phyloP scores from a whole-genome alignment of 2,113 vertebrate species.

The Morone saxatilis region DNA sequence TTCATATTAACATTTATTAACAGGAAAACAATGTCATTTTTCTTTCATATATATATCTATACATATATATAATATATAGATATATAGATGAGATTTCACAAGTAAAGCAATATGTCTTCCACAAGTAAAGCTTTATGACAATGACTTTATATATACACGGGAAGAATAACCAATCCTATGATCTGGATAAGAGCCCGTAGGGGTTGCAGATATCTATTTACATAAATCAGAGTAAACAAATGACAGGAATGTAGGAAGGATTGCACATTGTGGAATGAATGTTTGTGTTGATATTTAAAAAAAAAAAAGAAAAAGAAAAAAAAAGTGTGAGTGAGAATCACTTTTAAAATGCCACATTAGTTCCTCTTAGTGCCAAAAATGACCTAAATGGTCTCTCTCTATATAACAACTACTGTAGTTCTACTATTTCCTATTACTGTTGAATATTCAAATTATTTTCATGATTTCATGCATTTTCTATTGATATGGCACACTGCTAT shows the following conservation, averaged over 20 bases:
- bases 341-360: constrained; percentile 24
- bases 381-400: constrained; percentile 27
- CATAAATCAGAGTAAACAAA: constrained; percentile 71
- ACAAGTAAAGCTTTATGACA: constrained; percentile 82
- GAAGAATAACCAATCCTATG: constrained; percentile 54
- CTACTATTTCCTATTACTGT: constrained; percentile 28
- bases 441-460: constrained; percentile 41
- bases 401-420: constrained; percentile 45
- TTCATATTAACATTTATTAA: constrained; percentile 87
- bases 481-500: constrained; percentile 60
- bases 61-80: constrained; percentile 42
- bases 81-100: constrained; percentile 61
- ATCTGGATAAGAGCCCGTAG: constrained; percentile 58
- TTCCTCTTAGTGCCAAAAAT: constrained; percentile 35
- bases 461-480: constrained; percentile 63
- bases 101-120: constrained; percentile 76
- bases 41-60: constrained; percentile 53
- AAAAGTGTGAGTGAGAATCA: constrained; percentile 14
- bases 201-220: constrained; percentile 77
- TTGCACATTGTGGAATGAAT: constrained; percentile 64
- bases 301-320: background rate
- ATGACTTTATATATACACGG: constrained; percentile 77
- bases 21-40: constrained; percentile 79
- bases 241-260: constrained; percentile 73
- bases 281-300: constrained; percentile 17